Conservation (phyloP, 1,140 invertebrate species). For the Drosophila novamexicana region DNA sequence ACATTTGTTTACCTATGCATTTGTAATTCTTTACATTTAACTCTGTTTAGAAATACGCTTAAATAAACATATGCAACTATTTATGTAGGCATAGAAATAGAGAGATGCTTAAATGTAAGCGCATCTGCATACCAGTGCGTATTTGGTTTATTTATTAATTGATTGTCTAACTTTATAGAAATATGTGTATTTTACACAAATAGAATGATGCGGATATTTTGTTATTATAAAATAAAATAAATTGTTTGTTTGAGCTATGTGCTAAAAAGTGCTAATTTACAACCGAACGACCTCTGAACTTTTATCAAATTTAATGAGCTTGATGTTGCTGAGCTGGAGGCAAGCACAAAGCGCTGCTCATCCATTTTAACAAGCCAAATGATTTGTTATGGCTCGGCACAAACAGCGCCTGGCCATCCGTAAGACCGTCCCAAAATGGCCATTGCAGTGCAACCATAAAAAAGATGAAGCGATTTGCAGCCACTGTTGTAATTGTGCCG, state of each 20-base stretch:
- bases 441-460: conserved; percentile 76
- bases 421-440: conserved; percentile 76
- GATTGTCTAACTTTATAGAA: background rate
- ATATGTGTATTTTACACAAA: conserved; percentile 3
- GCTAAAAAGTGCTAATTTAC: conserved; percentile 31
- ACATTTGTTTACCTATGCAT: conserved; percentile 11
- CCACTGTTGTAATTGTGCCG: conserved; percentile 74
- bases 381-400: conserved; percentile 69
- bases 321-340: background rate
- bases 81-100: conserved; percentile 15
- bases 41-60: conserved; percentile 1
- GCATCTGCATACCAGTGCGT: background rate
- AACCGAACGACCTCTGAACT: conserved; percentile 31
- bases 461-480: conserved; percentile 81
- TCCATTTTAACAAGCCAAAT: conserved; percentile 55
- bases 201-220: conserved; percentile 7
- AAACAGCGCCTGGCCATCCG: conserved; percentile 46
- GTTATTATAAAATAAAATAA: conserved; percentile 11
- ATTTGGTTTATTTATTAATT: conserved; percentile 31
- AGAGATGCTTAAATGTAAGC: conserved; percentile 13
- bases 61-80: conserved; percentile 17
- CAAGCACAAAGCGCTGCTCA: conserved; percentile 25
- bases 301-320: conserved; percentile 41
- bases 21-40: conserved; percentile 9
- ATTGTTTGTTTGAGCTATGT: conserved; percentile 20